Evolutionary conservation across 2,797 vertebrate species (phyloP), one percentile per base, ranked within the genome.

Genomic region (Furcifer pardalis): DNA sequence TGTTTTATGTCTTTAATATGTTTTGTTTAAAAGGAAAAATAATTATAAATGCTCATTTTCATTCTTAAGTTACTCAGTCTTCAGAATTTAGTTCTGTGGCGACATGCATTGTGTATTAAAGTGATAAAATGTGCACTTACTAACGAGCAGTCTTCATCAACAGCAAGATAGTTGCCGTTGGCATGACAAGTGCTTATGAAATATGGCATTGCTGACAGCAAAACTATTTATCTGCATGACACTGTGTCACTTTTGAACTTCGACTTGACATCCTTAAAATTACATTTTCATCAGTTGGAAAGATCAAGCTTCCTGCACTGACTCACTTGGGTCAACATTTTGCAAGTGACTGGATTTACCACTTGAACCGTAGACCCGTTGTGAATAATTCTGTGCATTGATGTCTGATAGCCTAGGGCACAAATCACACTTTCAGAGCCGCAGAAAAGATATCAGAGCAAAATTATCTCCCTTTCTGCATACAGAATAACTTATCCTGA

Each of bases 271-370:
- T 91, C 96, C 92, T 96, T 96, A 96, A 96, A 96, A 96, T 95
- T 96, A 93, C 91, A 95, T 96, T 96, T 96, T 95, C 96, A 96
- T 97, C 96, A 96, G 88, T 95, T 89, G 94, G 95, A 95, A 95
- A 96, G 95, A 97, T 96, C 95, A 96, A 95, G 91, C 94, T 94
- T 94, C 91, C 95, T 91, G 87, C 92, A 89, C 91, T 92, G 94
- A 95, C 93, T 96, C 95, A 95, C 95, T 95, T 94, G 94, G 95
- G 95, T 96, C 96, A 96, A 96, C 95, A 95, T 95, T 96, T 96
- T 95, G 94, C 94, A 96, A 96, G 96, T 93, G 84, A 93, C 93
- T 95, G 91, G 92, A 96, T 96, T 97, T 96, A 95, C 94, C 94
- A 95, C 93, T 96, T 96, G 95, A 96, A 96, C 95, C 85, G 91